These are phyloP conservation scores for Eucera pruinosa DNA, from an alignment of 2,888 invertebrate species.

Conservation along the genomic window DNA sequence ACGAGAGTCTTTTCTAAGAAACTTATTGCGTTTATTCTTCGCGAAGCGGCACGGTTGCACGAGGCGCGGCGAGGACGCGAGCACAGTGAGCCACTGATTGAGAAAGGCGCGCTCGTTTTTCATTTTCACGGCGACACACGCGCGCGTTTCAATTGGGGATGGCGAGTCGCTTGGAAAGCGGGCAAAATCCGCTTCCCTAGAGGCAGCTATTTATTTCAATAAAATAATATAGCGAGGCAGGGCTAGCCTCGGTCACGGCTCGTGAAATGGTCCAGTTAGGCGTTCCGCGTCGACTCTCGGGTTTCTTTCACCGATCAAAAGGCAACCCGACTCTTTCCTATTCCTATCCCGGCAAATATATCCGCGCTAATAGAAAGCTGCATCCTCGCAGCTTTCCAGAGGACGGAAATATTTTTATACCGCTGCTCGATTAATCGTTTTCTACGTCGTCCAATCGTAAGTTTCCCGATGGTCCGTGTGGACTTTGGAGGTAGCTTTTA, in stretches of 20 bases:
- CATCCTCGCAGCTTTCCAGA: too few species aligned
- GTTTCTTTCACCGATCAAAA: neutral
- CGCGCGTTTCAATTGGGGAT: too few species aligned
- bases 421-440: too few species aligned
- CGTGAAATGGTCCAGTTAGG: neutral
- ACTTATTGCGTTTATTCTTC: slow-evolving; percentile 29
- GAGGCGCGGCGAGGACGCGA: too few species aligned
- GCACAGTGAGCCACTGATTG: slow-evolving; percentile 29
- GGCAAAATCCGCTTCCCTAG: slow-evolving; percentile 18
- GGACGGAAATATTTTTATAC: too few species aligned
- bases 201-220: slow-evolving; percentile 9
- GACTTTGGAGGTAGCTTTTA: too few species aligned
- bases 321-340: neutral
- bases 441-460: too few species aligned
- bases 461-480: too few species aligned
- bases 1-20: slow-evolving; percentile 19
- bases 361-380: neutral
- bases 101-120: too few species aligned
- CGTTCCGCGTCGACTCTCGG: neutral
- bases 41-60: too few species aligned
- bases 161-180: slow-evolving; percentile 10
- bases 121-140: too few species aligned
- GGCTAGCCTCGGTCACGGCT: neutral
- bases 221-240: slow-evolving; percentile 23
- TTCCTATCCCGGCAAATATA: neutral